Evolutionary conservation across 2,888 invertebrate genomes (phyloP), one percentile per base, ranked within the genome.

Genomic region (Xanthorhoe spadicearia): DNA sequence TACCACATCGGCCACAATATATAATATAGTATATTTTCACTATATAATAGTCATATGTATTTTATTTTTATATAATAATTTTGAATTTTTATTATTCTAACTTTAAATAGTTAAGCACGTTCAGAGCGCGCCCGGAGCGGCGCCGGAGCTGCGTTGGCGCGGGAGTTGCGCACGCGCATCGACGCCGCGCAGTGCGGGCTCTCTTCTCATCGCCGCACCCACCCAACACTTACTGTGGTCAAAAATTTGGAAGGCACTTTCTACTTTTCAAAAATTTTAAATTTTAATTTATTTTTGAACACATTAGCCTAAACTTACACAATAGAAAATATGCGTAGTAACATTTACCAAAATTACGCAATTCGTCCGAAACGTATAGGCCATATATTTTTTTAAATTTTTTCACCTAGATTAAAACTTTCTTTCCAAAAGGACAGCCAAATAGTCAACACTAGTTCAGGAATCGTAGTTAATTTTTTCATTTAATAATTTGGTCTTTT

Each of bases 171-270:
- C 61, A 38, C 13, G 23, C 46, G 18, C n/a, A n/a, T n/a, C n/a
- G 2, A 15, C 52, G 54, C 49, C 48, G 51, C 15, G 32, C 49
- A 55, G 59, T 9, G 65, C 28, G 35, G 59, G 43, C 61, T 32
- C 85, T 85, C 60, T 60, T 56, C 58, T 82, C 85, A 80, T 89
- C 94, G 94, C 94, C 94, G 90, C 90, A 89, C 86, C 85, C 82
- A 86, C 89, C 95, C 94, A 92, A 94, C 94, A 93, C 94, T 94
- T 90, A 90, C 87, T 90, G 89, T 93, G 93, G 93, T 93, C 93
- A 92, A 93, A 92, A 92, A 92, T 94, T 94, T 96, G 95, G 95
- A 96, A 96, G 96, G 96, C 96, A 96, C 96, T 96, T 96, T 95
- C 95, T 95, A 96, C 95, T 94, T 94, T n/a, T 94, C 85, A 89